Percentiles rank a stretch among this genome's conserved stretches.
These are phyloP conservation scores for Hydrophis major DNA, from an alignment of 2,797 vertebrate genomes.

Conservation along the genomic window DNA sequence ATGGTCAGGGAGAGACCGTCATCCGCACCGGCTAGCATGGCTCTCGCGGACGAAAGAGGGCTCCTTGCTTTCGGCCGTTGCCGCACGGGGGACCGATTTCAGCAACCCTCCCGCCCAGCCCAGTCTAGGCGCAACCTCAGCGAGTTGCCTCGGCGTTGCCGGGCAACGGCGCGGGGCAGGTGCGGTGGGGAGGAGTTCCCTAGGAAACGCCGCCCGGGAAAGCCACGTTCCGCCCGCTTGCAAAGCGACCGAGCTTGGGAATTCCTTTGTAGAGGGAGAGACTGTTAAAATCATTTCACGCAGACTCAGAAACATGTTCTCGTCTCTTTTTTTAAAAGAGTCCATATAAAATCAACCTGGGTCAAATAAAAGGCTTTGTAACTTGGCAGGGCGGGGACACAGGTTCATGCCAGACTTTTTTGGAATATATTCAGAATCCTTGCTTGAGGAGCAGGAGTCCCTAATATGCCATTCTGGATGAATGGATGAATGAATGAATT, in stretches of 20 bases:
- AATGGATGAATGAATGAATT: no score
- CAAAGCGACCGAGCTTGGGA: background rate
- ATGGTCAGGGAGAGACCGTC: conserved; percentile 83
- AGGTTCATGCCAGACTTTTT: background rate
- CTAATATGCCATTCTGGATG: no score
- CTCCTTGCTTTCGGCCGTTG: background rate
- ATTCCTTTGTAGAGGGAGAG: background rate
- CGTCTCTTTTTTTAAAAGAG: background rate
- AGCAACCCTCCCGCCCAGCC: background rate
- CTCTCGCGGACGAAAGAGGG: conserved; percentile 1
- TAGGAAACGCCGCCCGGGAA: background rate
- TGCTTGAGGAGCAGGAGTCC: no score
- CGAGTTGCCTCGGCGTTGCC: conserved; percentile 51
- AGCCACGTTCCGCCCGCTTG: conserved; percentile 13
- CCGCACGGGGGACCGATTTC: conserved; percentile 6
- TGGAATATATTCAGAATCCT: background rate
- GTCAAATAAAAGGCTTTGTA: background rate
- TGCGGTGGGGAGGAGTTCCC: accelerated
- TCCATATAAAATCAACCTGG: background rate
- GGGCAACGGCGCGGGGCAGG: conserved; percentile 53
- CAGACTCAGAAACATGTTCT: background rate
- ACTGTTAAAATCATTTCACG: background rate
- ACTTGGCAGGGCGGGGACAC: background rate
- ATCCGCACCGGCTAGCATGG: conserved; percentile 78
- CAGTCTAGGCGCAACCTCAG: background rate